Evolutionary conservation across 2,797 vertebrate genomes (phyloP), one percentile per base, ranked within the genome.

Genomic region (Acipenser transmontanus): DNA sequence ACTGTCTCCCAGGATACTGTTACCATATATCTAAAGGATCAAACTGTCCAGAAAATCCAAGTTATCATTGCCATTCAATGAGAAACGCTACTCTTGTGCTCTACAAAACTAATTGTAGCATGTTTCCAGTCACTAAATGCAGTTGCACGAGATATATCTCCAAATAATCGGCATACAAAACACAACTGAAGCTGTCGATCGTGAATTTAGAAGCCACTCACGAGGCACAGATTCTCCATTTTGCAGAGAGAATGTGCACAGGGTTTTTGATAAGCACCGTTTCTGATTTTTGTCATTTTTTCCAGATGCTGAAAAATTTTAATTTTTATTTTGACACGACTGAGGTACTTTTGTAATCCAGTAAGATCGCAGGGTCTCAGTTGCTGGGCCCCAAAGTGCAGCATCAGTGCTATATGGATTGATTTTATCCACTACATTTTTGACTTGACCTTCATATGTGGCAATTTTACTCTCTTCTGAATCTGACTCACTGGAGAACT

Each of bases 271-370:
- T 49, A 73, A 63, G 5, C 49, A 54, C 59, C 51, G 50, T 48
- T 59, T 73, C 61, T 68, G 69, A 7, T 73, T 59, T 49, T 70
- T 73, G 34, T 65, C 60, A 6, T 64, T 48, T 4, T 17, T 50
- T 68, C 68, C 49, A 48, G 69, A 70, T 7, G 68, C 48, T 17
- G 54, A 47, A 12, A 70, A 7, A 52, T 70, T 57, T 14, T 11
- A 12, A 4, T 68, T 50, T 56, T 50, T 67, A 14, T 71, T 71
- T 54, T 65, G 66, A 7, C 56, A 50, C 6, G 12, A 50, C 48
- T 67, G 8, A 1, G 50, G 62, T 49, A 47, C 57, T 52, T 56
- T 64, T 47, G 52, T 20, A 1, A 17, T 62, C 62, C 69, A 73
- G 49, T 70, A 66, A 50, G 49, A 20, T 14, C 5, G 49, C 59